phyloP scores from a whole-genome alignment of 1,140 invertebrate genomes.

The Calycopis cecrops region DNA sequence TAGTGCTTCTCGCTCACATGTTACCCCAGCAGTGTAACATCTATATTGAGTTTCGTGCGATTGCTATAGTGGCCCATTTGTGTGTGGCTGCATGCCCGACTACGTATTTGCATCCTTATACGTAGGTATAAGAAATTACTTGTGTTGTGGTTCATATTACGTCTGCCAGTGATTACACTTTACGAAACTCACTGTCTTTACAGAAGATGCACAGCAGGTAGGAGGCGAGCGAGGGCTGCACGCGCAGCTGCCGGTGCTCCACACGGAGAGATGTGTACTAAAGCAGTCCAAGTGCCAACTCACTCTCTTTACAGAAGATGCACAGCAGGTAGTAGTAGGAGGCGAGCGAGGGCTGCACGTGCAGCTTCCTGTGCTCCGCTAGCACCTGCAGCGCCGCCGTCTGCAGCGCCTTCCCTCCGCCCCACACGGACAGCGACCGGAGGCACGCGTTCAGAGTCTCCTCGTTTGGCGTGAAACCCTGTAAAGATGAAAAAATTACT shows the following conservation, averaged over 20 bases:
- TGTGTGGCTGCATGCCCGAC: too few relatives aligned
- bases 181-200: constrained; percentile 80
- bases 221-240: constrained; percentile 83
- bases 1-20: too few relatives aligned
- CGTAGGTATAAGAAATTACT: too few relatives aligned
- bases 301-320: constrained; percentile 82
- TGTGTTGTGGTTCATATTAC: too few relatives aligned
- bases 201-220: constrained; percentile 83
- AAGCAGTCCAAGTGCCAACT: constrained; percentile 40
- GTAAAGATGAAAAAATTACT: constrained; percentile 28
- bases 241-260: constrained; percentile 83
- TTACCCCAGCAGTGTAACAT: too few relatives aligned
- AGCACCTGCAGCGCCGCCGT: constrained; percentile 77
- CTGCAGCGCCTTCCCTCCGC: constrained; percentile 74
- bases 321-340: constrained; percentile 84
- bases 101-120: too few relatives aligned
- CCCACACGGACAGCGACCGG: constrained; percentile 64
- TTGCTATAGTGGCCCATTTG: too few relatives aligned
- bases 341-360: constrained; percentile 83
- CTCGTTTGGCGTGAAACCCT: constrained; percentile 79
- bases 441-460: constrained; percentile 85
- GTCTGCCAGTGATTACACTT: too few relatives aligned
- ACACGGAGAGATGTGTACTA: constrained; percentile 27
- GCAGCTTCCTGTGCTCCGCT: constrained; percentile 82
- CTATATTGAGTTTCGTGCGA: too few relatives aligned